Base-by-base conservation (phyloP, 2,888 invertebrate genomes). In the Limnephilus marmoratus region DNA sequence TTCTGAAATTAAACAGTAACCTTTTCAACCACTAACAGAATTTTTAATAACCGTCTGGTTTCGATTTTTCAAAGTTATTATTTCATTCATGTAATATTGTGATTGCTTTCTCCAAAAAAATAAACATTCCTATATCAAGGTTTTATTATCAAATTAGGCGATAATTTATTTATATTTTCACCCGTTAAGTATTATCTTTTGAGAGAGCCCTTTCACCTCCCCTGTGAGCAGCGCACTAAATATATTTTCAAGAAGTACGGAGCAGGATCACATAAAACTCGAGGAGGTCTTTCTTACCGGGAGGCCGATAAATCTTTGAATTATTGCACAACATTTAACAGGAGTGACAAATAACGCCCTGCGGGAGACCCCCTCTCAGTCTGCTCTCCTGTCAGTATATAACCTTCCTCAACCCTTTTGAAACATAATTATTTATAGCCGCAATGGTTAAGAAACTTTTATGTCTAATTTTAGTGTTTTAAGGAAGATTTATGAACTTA, bases 271-370 rank as follows among this genome's bases (percentile, higher is more conserved):
- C 90, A 93, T 93, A 93, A 93, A 93, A 88, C 92, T 91, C 87
- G 91, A 93, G 93, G 93, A 93, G 93, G 93, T 93, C 93, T 93
- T 91, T 92, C 93, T 92, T 93, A 81, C 85, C 85, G 41, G 92
- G 90, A 88, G 89, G 85, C 85, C 89, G 81, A 93, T 93, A 93
- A 93, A 93, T 93, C 93, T 93, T 92, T 93, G 93, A 93, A 93
- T 93, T 93, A 93, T 93, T 93, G 93, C 93, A 93, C 92, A 93
- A 93, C 93, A 93, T 93, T 93, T 92, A 93, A 93, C 93, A 93
- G 91, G 90, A 92, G 93, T 92, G 93, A 93, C 93, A 93, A 93
- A 93, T 93, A 93, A 93, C 91, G 88, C 93, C 93, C 92, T 92
- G 92, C 92, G 93, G 92, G 93, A 90, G 91, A 91, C 92, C 85